phyloP scores from a whole-genome alignment of 2,797 vertebrate genomes.

The Streptopelia turtur region DNA sequence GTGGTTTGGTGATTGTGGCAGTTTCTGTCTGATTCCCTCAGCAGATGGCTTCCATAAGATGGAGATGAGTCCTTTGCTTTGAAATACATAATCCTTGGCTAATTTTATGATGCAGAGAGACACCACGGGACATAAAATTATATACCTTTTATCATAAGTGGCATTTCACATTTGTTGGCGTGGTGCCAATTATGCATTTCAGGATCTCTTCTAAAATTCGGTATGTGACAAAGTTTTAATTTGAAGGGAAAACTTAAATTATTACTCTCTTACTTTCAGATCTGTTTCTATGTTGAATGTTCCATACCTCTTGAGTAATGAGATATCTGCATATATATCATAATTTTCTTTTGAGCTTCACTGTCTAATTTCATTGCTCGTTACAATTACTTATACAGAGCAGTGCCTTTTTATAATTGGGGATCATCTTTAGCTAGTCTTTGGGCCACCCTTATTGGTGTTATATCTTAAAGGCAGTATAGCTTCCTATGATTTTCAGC shows the following conservation, averaged over 20 bases:
- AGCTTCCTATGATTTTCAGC: not conserved
- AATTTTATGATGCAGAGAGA: slow-evolving; percentile 33
- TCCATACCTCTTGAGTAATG: slow-evolving; percentile 8
- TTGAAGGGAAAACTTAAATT: slow-evolving; percentile 40
- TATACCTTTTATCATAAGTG: slow-evolving; percentile 31
- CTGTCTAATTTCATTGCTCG: slow-evolving; percentile 28
- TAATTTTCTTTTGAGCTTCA: slow-evolving; percentile 27
- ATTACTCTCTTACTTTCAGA: slow-evolving; percentile 23
- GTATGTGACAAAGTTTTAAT: slow-evolving; percentile 31
- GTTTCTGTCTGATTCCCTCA: slow-evolving; percentile 25
- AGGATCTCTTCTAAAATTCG: slow-evolving; percentile 20
- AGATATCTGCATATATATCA: not conserved
- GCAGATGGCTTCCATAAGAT: slow-evolving; percentile 51
- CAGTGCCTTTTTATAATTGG: not conserved
- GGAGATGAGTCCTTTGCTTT: slow-evolving; percentile 28
- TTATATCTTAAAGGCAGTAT: not conserved
- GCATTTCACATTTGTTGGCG: not conserved
- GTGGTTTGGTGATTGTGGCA: slow-evolving; percentile 37
- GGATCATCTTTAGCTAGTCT: not conserved
- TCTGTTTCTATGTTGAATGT: slow-evolving; percentile 16
- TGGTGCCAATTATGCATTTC: slow-evolving; percentile 26
- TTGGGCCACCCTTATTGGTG: not conserved
- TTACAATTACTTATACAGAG: slow-evolving; percentile 19
- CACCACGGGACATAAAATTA: slow-evolving; percentile 22
- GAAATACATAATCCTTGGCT: slow-evolving; percentile 38